Evolutionary conservation across 2,888 invertebrate genomes (phyloP).

Genomic region (Synergus laeviventris): DNA sequence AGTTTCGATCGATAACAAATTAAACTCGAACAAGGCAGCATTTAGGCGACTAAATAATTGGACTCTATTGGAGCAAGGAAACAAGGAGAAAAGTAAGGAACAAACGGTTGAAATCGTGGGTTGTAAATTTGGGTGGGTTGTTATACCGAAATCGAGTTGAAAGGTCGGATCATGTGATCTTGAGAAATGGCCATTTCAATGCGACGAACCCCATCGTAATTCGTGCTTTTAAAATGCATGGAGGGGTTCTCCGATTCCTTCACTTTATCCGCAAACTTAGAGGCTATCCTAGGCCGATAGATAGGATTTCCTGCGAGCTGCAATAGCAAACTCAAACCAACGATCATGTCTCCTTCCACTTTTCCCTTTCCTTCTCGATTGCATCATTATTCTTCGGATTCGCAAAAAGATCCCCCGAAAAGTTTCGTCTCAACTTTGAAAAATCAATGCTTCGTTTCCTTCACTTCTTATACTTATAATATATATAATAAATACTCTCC

Average conservation of each 20-base stretch:
- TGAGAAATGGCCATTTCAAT: constrained; percentile 26
- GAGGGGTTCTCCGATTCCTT: constrained; percentile 15
- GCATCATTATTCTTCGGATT: not conserved
- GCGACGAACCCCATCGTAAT: constrained; percentile 31
- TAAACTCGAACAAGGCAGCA: constrained; percentile 10
- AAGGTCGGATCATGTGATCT: constrained; percentile 24
- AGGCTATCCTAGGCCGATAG: constrained; percentile 32
- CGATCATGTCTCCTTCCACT: not conserved
- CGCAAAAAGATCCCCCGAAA: not conserved
- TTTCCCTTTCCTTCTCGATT: not conserved
- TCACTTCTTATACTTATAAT: too few species aligned
- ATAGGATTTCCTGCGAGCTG: constrained; percentile 14
- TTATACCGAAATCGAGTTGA: constrained; percentile 20
- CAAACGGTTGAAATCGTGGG: not conserved
- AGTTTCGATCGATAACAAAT: constrained; percentile 8
- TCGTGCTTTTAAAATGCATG: constrained; percentile 35
- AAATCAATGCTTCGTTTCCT: too few species aligned
- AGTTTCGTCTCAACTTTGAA: not conserved
- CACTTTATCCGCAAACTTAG: constrained; percentile 31
- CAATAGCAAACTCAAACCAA: constrained; percentile 15
- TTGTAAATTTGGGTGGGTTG: constrained; percentile 23
- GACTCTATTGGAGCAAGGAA: not conserved
- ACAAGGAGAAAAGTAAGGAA: not conserved
- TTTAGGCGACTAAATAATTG: constrained; percentile 7
- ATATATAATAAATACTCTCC: too few species aligned